Evolutionary conservation across 2,113 vertebrate species (phyloP), one percentile per base, ranked within the genome.

Genomic region (Paralichthys olivaceus): DNA sequence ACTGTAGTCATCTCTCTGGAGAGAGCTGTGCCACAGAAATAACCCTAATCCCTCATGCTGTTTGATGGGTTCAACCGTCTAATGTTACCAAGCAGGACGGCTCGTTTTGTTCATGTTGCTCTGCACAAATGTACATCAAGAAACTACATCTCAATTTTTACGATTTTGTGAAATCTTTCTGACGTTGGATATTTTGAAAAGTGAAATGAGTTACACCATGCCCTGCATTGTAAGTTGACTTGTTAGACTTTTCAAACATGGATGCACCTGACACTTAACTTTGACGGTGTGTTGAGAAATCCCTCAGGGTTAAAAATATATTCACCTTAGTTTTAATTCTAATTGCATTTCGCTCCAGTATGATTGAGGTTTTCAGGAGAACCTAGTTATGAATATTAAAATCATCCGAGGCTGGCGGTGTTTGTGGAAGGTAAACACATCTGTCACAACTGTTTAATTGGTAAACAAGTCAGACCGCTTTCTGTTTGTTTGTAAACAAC

Each of bases 301-400:
- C 4, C 49, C 49, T 5, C n/a, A 53, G 8, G n/a, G n/a, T 25
- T 13, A 34, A 60, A 71, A 64, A 70, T 9, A 11, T 2, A 7
- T 54, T 40, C 8, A 13, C 22, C 51, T 47, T 67, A 32, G 65
- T 59, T 68, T 29, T 59, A 61, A 58, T 72, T 87, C 69, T 29
- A 71, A 64, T 59, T 40, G 77, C 72, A 66, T 74, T 45, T 32
- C 5, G 4, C 29, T 77, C 56, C 32, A 56, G 55, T 64, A 49
- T 67, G 43, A 53, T 54, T 4, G 76, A 76, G 74, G 57, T 68
- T 79, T 85, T 77, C 37, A 43, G 63, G n/a, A 67, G 78, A 83
- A 74, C 64, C 64, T 83, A 92, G 92, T 91, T 91, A 90, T 93
- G 89, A 92, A 92, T 93, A 91, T 92, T 91, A 90, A 92, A 87